These are phyloP conservation scores for Cliona cf. orientalis DNA, from an alignment of 37 sponge, comb jelly and placozoan species.

Conservation along the genomic window DNA sequence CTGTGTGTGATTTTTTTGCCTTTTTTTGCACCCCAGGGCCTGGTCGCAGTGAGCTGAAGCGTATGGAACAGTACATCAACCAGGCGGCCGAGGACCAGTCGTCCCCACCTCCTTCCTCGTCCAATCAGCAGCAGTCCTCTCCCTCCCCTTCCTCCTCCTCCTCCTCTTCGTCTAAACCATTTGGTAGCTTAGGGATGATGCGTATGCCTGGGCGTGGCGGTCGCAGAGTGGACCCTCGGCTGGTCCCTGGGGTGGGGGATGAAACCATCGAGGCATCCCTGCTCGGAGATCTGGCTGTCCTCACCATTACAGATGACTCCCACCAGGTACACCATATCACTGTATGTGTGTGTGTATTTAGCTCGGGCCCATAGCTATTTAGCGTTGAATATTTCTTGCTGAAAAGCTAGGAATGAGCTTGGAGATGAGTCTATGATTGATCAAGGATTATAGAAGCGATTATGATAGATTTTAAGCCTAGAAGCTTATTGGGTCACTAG, in stretches of 20 bases:
- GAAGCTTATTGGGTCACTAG: too few relatives aligned
- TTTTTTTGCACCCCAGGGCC: constrained; percentile 54
- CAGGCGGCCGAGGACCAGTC: constrained; percentile 31
- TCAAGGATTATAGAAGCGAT: too few relatives aligned
- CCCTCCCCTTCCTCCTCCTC: constrained; percentile 10
- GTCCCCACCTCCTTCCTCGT: not conserved
- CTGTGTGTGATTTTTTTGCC: not conserved
- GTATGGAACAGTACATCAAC: constrained; percentile 55
- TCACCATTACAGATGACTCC: constrained; percentile 49
- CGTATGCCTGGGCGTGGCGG: constrained; percentile 27
- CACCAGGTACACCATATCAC: not conserved
- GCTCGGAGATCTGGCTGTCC: constrained; percentile 62
- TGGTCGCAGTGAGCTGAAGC: constrained; percentile 36
- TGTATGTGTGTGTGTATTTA: not conserved
- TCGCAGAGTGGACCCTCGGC: not conserved
- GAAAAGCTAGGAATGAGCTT: too few relatives aligned
- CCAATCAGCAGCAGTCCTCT: not conserved
- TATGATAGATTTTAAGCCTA: too few relatives aligned
- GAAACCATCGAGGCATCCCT: constrained; percentile 32
- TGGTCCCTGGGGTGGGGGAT: not conserved
- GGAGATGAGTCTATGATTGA: too few relatives aligned
- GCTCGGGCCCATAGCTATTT: too few relatives aligned
- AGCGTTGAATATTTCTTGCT: too few relatives aligned
- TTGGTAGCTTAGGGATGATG: constrained; percentile 57
- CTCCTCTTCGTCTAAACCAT: too few relatives aligned